phyloP scores from a whole-genome alignment of 2,113 vertebrate species.

The Leptosomus discolor region DNA sequence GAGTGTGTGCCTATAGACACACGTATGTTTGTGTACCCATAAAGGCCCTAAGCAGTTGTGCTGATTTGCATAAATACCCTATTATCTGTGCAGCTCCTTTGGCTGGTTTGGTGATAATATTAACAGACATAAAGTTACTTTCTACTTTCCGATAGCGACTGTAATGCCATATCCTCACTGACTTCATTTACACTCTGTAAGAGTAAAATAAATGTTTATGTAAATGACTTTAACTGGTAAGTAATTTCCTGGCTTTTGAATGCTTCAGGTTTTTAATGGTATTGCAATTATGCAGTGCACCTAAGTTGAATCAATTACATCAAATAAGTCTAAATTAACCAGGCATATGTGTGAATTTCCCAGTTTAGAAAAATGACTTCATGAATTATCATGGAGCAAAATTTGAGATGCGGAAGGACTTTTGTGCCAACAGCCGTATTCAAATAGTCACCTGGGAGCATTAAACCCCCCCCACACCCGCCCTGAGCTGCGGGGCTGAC shows the following conservation, averaged over 20 bases:
- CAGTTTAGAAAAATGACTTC: neutral
- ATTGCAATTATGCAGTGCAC: neutral
- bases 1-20: neutral
- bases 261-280: neutral
- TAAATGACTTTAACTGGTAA: neutral
- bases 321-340: neutral
- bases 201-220: slow-evolving; percentile 19
- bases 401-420: neutral
- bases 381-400: neutral
- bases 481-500: neutral
- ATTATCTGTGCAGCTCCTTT: neutral
- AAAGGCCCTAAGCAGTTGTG: neutral
- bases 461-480: no score
- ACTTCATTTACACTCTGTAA: neutral
- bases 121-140: neutral
- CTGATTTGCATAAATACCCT: neutral
- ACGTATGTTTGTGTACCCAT: rapidly evolving
- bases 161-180: neutral
- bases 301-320: neutral
- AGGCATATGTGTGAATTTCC: neutral
- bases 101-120: neutral
- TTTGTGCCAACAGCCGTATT: neutral
- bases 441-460: neutral
- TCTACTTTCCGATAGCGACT: neutral
- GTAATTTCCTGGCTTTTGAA: slow-evolving; percentile 41